Conservation (phyloP, 1,140 invertebrate genomes). For the Ceratosolen fusciceps region DNA sequence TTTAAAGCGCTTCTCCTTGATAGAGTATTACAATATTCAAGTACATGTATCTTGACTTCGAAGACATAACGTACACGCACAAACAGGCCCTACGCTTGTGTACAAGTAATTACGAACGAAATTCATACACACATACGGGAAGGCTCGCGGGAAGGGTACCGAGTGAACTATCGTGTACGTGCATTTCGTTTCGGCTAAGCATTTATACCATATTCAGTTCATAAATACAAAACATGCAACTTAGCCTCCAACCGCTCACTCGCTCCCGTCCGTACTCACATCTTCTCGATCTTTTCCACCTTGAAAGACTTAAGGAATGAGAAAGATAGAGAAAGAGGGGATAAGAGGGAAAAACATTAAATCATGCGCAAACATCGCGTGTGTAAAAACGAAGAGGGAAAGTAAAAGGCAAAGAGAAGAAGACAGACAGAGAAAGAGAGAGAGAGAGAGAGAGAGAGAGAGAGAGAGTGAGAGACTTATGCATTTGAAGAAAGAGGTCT, state of each 20-base stretch:
- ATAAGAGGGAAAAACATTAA: slow-evolving; percentile 48
- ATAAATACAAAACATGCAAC: slow-evolving; percentile 67
- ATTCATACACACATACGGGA: neutral
- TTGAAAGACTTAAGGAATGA: no score
- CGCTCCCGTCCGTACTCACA: neutral
- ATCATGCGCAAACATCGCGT: slow-evolving; percentile 58
- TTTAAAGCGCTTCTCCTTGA: neutral
- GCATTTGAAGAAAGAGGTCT: slow-evolving; percentile 49
- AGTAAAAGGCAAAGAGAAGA: slow-evolving; percentile 39
- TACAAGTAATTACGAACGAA: no score
- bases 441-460: slow-evolving; percentile 51
- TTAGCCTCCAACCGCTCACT: neutral
- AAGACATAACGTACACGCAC: neutral
- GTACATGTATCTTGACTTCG: neutral
- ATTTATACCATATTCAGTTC: slow-evolving; percentile 66
- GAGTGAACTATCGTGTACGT: neutral
- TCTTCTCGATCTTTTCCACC: neutral
- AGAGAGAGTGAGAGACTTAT: slow-evolving; percentile 39
- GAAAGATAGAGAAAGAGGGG: slow-evolving; percentile 57
- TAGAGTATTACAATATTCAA: neutral
- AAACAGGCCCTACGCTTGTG: neutral
- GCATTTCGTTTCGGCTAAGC: slow-evolving; percentile 19
- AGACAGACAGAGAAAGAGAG: slow-evolving; percentile 48
- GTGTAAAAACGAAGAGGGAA: slow-evolving; percentile 43
- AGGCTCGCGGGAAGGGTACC: neutral